phyloP scores from a whole-genome alignment of 2,113 vertebrate species.

The Mastomys natalensis region DNA sequence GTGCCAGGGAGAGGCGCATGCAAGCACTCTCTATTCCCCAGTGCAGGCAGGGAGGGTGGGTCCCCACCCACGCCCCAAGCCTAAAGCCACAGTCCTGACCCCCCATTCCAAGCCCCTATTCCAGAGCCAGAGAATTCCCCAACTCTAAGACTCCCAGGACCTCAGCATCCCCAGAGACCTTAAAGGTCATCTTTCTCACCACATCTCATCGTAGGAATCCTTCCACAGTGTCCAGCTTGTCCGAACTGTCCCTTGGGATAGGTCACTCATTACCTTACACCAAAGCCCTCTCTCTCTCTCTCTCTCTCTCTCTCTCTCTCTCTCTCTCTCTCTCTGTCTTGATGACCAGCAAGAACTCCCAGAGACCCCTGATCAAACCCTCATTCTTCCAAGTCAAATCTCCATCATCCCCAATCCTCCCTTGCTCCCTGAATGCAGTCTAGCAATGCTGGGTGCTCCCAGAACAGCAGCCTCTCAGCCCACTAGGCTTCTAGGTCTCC shows the following conservation, averaged over 20 bases:
- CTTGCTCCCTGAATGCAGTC: background rate
- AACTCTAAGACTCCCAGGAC: slow-evolving; percentile 77
- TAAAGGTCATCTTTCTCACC: slow-evolving; percentile 69
- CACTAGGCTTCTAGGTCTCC: background rate
- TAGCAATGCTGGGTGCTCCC: background rate
- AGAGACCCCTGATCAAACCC: background rate
- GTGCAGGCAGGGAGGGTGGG: background rate
- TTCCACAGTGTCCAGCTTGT: slow-evolving; percentile 45
- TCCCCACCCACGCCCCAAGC: slow-evolving; percentile 1
- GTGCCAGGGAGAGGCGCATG: background rate
- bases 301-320: no score
- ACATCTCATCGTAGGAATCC: slow-evolving; percentile 71
- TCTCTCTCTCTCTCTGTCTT: no score
- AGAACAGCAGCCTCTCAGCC: no score
- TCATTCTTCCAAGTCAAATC: background rate
- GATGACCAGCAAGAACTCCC: background rate
- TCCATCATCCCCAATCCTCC: background rate
- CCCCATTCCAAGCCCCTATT: slow-evolving; percentile 12
- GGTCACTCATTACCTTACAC: slow-evolving; percentile 68
- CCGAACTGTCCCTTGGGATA: background rate
- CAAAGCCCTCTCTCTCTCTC: background rate
- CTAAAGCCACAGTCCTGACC: slow-evolving; percentile 48
- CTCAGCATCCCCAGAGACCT: slow-evolving; percentile 74
- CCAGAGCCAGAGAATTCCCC: slow-evolving; percentile 76
- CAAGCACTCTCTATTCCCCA: slow-evolving; percentile 16